A percentile compares a stretch with the other conserved stretches of the same genome.
phyloP scores from a whole-genome alignment of 2,113 vertebrate species.

The Chloropsis cyanopogon region DNA sequence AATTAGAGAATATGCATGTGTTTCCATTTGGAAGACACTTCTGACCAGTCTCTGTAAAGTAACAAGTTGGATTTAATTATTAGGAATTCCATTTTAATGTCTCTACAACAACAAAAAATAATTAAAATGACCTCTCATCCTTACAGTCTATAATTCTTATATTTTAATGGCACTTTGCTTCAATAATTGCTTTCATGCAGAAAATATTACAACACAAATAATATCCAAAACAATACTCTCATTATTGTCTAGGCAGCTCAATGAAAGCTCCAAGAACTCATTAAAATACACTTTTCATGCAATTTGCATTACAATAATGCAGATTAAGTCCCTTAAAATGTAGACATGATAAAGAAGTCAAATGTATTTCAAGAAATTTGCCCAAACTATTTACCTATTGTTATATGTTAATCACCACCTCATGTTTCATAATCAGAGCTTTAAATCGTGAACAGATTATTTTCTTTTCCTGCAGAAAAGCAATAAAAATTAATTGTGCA shows the following conservation, averaged over 20 bases:
- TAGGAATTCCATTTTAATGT: neutral
- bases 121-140: neutral
- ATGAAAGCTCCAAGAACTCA: conserved; percentile 26
- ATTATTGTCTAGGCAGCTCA: conserved; percentile 28
- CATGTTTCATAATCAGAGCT: conserved; percentile 1
- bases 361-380: conserved; percentile 34
- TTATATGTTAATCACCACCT: neutral
- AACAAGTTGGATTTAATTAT: neutral
- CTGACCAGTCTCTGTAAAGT: neutral
- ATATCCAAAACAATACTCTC: conserved; percentile 11
- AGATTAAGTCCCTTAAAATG: conserved; percentile 51
- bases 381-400: neutral
- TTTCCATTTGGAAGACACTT: neutral
- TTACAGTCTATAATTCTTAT: neutral
- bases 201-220: conserved; percentile 36
- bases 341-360: conserved; percentile 33
- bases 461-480: neutral
- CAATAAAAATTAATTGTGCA: neutral
- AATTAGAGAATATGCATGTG: neutral
- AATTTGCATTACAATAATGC: conserved; percentile 23
- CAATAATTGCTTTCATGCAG: conserved; percentile 17
- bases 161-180: conserved; percentile 8
- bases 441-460: neutral
- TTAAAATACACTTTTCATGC: conserved; percentile 50
- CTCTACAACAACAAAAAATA: neutral